These are phyloP conservation scores for Bos javanicus DNA, from an alignment of 2,113 vertebrate species.

Conservation along the genomic window DNA sequence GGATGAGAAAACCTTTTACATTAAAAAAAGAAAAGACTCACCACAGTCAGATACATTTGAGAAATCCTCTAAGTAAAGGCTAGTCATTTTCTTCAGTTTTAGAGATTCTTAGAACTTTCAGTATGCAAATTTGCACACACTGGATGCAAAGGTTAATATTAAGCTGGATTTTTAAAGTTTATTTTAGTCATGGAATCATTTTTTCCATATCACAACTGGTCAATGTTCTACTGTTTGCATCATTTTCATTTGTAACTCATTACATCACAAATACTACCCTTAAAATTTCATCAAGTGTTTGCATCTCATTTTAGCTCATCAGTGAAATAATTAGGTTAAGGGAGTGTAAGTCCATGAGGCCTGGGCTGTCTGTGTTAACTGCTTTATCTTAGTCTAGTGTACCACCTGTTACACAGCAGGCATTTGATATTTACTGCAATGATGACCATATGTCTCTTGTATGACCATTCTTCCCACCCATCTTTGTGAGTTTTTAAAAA, in stretches of 20 bases:
- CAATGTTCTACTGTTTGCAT: not conserved
- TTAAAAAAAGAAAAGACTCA: not conserved
- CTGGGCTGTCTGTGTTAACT: not conserved
- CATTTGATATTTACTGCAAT: not conserved
- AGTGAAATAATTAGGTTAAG: not conserved
- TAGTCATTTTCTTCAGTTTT: not conserved
- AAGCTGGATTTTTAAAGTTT: not conserved
- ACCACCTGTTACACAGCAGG: not conserved
- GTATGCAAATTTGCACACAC: not conserved
- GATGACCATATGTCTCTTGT: not conserved
- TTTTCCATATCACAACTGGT: not conserved
- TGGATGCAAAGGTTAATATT: not conserved
- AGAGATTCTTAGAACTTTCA: not conserved
- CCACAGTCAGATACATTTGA: not conserved
- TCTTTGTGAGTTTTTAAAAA: not conserved
- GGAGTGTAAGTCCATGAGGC: fast-evolving
- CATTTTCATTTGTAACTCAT: not conserved
- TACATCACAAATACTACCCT: not conserved
- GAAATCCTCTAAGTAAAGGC: not conserved
- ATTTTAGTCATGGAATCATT: not conserved
- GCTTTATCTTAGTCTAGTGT: not conserved
- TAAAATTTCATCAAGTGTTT: not conserved
- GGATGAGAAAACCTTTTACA: not conserved
- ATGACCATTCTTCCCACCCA: not conserved
- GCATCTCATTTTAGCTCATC: not conserved